Conservation (phyloP, 2,113 vertebrate genomes). For the Festucalex cinctus region DNA sequence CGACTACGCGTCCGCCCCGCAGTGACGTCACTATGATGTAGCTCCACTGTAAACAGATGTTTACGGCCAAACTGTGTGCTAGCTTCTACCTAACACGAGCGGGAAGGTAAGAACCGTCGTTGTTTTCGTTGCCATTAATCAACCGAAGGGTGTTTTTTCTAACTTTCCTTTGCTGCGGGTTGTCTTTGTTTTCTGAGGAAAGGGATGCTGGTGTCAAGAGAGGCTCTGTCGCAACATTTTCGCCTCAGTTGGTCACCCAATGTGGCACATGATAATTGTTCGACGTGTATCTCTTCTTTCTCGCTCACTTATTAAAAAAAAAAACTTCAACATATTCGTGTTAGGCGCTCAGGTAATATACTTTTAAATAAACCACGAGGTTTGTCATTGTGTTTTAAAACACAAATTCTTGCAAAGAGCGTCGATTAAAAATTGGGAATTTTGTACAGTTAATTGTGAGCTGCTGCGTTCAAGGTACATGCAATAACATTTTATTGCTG, state of each 20-base stretch:
- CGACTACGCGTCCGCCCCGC: neutral
- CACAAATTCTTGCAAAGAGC: neutral
- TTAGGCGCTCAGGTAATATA: neutral
- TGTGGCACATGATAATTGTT: neutral
- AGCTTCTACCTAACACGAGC: neutral
- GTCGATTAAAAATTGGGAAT: neutral
- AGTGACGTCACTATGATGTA: neutral
- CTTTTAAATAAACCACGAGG: neutral
- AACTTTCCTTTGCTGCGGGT: neutral
- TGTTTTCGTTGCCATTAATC: rapidly evolving
- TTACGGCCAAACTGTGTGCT: neutral
- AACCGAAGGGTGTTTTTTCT: rapidly evolving
- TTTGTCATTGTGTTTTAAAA: neutral
- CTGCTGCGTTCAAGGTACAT: neutral
- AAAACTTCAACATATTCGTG: neutral
- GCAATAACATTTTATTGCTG: neutral
- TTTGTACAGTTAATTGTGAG: neutral
- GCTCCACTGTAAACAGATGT: slow-evolving; percentile 39
- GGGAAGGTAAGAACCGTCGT: slow-evolving; percentile 26
- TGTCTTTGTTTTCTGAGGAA: neutral
- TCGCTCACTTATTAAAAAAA: neutral
- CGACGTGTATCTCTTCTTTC: neutral
- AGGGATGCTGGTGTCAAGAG: neutral
- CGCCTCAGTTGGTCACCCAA: neutral
- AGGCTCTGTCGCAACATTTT: neutral